phyloP scores from a whole-genome alignment of 2,888 invertebrate genomes.

The Amiota mariae region DNA sequence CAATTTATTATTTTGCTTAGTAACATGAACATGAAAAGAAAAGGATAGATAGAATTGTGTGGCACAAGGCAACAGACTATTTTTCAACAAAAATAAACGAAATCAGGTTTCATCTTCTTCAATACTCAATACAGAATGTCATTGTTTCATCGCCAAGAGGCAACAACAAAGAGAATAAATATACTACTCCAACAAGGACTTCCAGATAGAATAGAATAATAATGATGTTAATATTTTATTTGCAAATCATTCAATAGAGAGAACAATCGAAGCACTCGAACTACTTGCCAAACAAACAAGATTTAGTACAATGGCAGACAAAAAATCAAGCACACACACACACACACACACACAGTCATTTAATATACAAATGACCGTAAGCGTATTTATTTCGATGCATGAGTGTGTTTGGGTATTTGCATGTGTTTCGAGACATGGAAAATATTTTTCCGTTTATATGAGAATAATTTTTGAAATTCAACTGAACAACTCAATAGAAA shows the following conservation, averaged over 20 bases:
- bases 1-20: constrained; percentile 6
- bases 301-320: constrained; percentile 35
- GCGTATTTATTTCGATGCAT: background rate
- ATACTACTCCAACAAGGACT: too few species aligned
- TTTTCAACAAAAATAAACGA: too few species aligned
- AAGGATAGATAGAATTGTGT: background rate
- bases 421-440: too few species aligned
- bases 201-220: background rate
- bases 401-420: too few species aligned
- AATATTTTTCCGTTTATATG: constrained; percentile 2
- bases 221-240: constrained; percentile 27
- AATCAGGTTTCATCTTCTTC: too few species aligned
- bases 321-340: constrained; percentile 27
- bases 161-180: too few species aligned
- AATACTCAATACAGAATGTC: too few species aligned
- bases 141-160: too few species aligned
- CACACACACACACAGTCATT: constrained; percentile 51
- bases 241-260: constrained; percentile 19
- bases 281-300: constrained; percentile 1
- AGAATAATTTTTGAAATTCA: background rate
- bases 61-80: background rate
- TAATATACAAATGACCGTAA: background rate
- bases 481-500: background rate
- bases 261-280: constrained; percentile 21
- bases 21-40: background rate